Evolutionary conservation across 2,113 vertebrate genomes (phyloP).

Genomic region (Coracopsis vasa): DNA sequence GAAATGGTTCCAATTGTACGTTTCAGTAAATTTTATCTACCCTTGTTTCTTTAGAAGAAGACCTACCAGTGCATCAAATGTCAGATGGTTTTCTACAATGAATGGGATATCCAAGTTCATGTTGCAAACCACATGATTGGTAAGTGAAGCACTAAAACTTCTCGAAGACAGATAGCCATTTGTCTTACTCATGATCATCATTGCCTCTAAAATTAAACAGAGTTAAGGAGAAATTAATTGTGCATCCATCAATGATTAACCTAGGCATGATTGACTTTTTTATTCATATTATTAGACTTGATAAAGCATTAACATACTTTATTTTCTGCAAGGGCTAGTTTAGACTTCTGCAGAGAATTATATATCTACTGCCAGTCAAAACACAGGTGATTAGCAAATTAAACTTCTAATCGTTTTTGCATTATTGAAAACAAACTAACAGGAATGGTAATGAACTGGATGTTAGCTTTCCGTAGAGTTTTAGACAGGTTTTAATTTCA

Average conservation of each 20-base stretch:
- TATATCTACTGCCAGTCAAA: conserved; percentile 79
- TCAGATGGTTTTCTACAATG: conserved; percentile 99
- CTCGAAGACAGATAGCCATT: conserved; percentile 50
- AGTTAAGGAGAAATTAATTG: conserved; percentile 81
- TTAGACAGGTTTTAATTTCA: conserved; percentile 85
- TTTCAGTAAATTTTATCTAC: conserved; percentile 70
- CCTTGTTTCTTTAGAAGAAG: conserved; percentile 90
- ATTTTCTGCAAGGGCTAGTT: conserved; percentile 83
- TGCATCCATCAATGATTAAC: conserved; percentile 73
- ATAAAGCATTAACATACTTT: conserved; percentile 76
- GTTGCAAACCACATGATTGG: conserved; percentile 99
- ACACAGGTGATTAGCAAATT: conserved; percentile 84
- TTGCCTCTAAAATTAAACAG: conserved; percentile 75
- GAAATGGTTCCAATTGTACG: background rate
- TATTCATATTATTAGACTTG: conserved; percentile 74
- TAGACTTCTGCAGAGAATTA: conserved; percentile 81
- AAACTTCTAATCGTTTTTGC: conserved; percentile 83
- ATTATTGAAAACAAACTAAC: conserved; percentile 83
- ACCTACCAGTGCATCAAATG: conserved; percentile 99
- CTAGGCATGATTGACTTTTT: conserved; percentile 74
- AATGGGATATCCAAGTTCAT: conserved; percentile 99
- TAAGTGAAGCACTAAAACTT: conserved; percentile 80
- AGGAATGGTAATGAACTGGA: conserved; percentile 83
- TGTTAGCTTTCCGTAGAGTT: conserved; percentile 83
- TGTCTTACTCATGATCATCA: conserved; percentile 65